These are phyloP conservation scores for Ceramica pisi DNA, from an alignment of 2,888 invertebrate species.

Conservation along the genomic window DNA sequence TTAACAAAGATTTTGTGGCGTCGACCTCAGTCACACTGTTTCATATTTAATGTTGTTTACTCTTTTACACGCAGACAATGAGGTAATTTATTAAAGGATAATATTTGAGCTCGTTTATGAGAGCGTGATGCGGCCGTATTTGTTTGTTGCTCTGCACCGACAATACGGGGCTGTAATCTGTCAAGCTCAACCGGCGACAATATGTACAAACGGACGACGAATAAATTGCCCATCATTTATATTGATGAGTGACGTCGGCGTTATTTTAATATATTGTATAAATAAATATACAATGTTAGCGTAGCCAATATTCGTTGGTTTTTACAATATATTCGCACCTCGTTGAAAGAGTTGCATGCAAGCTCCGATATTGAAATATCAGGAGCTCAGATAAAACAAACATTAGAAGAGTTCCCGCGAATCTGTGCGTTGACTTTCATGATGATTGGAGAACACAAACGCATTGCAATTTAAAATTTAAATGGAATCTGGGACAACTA, in stretches of 20 bases:
- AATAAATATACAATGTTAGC: slow-evolving; percentile 62
- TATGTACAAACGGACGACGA: slow-evolving; percentile 81
- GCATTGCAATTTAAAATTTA: background rate
- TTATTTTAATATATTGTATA: slow-evolving; percentile 68
- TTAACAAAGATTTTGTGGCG: slow-evolving; percentile 72
- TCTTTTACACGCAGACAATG: slow-evolving; percentile 76
- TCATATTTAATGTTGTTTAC: slow-evolving; percentile 78
- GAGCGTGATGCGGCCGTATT: slow-evolving; percentile 86
- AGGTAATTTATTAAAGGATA: slow-evolving; percentile 87
- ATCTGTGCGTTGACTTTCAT: slow-evolving; percentile 1
- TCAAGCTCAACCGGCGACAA: slow-evolving; percentile 88
- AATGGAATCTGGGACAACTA: background rate
- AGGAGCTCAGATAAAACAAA: slow-evolving; percentile 8
- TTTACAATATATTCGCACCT: slow-evolving; percentile 10
- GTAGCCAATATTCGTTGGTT: background rate
- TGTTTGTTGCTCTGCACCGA: slow-evolving; percentile 84
- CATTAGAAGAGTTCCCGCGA: background rate
- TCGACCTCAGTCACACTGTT: slow-evolving; percentile 69
- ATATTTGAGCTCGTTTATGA: slow-evolving; percentile 87
- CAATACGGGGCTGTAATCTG: slow-evolving; percentile 83
- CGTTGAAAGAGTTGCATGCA: background rate
- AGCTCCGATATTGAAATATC: slow-evolving; percentile 3
- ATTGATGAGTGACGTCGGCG: slow-evolving; percentile 81
- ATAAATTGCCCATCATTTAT: slow-evolving; percentile 86
- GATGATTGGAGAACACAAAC: slow-evolving; percentile 2